These are phyloP conservation scores for Oxygymnocypris stewartii DNA, from an alignment of 2,113 vertebrate species.

Conservation along the genomic window DNA sequence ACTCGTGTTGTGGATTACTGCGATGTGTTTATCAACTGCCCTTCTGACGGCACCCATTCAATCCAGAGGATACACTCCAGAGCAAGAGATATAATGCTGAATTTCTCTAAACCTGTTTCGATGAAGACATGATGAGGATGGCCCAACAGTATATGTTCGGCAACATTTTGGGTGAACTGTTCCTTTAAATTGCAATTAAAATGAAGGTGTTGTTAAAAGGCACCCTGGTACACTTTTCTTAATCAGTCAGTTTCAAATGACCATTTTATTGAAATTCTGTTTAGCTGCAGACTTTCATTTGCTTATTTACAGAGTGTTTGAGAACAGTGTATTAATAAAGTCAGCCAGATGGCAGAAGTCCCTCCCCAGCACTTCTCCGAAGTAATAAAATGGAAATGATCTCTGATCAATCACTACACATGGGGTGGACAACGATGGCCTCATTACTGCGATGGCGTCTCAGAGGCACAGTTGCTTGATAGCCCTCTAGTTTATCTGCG, in stretches of 20 bases:
- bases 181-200: not conserved
- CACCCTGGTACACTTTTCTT: not conserved
- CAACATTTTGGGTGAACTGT: not conserved
- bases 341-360: constrained; percentile 51
- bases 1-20: not conserved
- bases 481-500: constrained; percentile 58
- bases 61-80: not conserved
- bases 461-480: constrained; percentile 39
- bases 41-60: not conserved
- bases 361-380: constrained; percentile 24
- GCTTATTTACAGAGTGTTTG: constrained; percentile 8
- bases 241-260: not conserved
- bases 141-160: too few species aligned
- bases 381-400: constrained; percentile 54
- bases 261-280: not conserved
- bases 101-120: too few species aligned
- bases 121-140: too few species aligned
- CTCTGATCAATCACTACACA: constrained; percentile 57
- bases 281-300: not conserved
- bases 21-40: not conserved
- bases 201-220: not conserved
- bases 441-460: constrained; percentile 47
- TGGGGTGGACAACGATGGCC: constrained; percentile 37
- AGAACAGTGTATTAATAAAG: constrained; percentile 10
- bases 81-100: too few species aligned